Base-by-base conservation (phyloP, 2,888 invertebrate genomes). In the Cecidostiba fungosa region DNA sequence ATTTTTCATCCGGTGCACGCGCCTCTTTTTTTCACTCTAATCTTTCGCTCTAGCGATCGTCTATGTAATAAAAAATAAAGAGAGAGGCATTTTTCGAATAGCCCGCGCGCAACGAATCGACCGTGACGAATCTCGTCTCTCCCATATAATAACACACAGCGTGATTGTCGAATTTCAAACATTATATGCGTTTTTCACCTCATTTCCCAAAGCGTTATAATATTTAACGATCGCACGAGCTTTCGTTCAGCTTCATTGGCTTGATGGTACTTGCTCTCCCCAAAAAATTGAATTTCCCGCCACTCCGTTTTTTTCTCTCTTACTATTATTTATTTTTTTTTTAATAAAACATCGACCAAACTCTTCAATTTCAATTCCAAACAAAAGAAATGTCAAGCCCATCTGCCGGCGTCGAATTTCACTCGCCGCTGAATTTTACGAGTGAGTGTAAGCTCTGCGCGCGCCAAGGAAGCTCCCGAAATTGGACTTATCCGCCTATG, bases 401-500 rank as follows among this genome's bases (percentile, higher is more conserved):
- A 12, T 2, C 59, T 14, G 26, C 26, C 16, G 66, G 66, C 66
- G 29, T 50, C 36, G 77, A 77, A 77, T 77, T 76, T 82, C 69
- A 82, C 69, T 50, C 26, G 59, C 43, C 39, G 50, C 43, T 82
- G 72, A 54, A 74, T 79, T 84, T 84, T 74, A 74, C 36, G 23
- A 77, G 73, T 54, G 59, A 23, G 26, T 3, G 32, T 23, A 59
- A 19, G n/a, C n/a, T 8, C n/a, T 14, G 23, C 39, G n/a, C 3
- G 6, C 47, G 50, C 59, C 80, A 62, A 69, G 69, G 47, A 73
- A 54, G 66, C 54, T n/a, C 10, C 12, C 79, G 80, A 84, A 80
- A 84, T 84, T 84, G 84, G 70, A 76, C 76, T 54, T 59, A 77
- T 77, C 59, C 70, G 66, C 39, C 77, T 54, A 76, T 76, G 80